These are phyloP conservation scores for Tipula lateralis DNA, from an alignment of 2,888 invertebrate species.

Conservation along the genomic window DNA sequence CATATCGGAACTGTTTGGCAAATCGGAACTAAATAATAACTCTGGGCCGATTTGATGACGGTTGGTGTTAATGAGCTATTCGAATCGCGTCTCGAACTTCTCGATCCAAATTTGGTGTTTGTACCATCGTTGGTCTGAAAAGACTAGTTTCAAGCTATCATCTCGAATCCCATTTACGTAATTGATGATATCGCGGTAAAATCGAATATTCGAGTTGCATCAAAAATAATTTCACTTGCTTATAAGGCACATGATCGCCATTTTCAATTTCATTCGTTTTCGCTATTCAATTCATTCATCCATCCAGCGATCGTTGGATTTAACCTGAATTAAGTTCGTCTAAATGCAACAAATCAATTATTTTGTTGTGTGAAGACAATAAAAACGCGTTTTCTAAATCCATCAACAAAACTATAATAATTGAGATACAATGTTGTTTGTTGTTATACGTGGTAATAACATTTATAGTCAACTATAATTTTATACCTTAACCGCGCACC, in stretches of 20 bases:
- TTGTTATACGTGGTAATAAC: not conserved
- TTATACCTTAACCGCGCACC: not conserved
- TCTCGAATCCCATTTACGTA: too few species aligned
- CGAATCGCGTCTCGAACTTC: conserved; percentile 76
- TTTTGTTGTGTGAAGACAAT: not conserved
- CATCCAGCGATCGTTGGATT: not conserved
- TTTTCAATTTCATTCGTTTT: not conserved
- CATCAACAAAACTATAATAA: not conserved
- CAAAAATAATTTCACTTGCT: not conserved
- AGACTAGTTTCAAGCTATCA: too few species aligned
- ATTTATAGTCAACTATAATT: not conserved
- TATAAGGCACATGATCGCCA: not conserved
- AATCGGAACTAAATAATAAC: conserved; percentile 60
- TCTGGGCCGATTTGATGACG: conserved; percentile 79
- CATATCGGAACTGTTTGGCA: conserved; percentile 76
- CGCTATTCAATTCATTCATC: not conserved
- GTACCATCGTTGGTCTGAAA: conserved; percentile 82
- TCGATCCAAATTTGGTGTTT: conserved; percentile 79
- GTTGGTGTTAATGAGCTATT: conserved; percentile 81
- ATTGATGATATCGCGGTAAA: too few species aligned
- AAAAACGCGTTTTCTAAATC: conserved; percentile 11
- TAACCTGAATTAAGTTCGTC: not conserved
- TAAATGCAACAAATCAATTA: conserved; percentile 2
- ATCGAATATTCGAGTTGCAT: too few species aligned
- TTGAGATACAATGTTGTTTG: not conserved